Evolutionary conservation across 1,140 invertebrate genomes (phyloP), one percentile per base, ranked within the genome.

Genomic region (Leptonema lineaticorne): DNA sequence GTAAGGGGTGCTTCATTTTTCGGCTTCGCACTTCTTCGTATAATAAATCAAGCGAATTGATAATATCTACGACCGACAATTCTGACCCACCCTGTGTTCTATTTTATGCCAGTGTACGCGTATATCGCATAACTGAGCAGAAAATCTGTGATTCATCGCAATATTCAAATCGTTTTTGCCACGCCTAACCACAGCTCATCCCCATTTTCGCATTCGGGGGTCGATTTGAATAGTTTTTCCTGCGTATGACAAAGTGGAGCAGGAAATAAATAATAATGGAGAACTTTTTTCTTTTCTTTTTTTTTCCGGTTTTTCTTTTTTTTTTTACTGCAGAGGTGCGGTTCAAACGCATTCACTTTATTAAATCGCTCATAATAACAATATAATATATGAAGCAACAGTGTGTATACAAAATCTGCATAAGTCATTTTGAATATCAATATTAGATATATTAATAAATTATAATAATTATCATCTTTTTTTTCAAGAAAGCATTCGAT

Each of bases 21-120:
- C 53, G 53, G 14, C 53, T 57, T 57, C 24, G 53, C 53, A 57
- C 53, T 57, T 57, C 26, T 8, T 26, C 18, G 18, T 30, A 22
- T 26, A 57, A 57, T 57, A 57, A 57, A 57, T 57, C 53, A 57
- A 27, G 24, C 24, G 53, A 57, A 57, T 57, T 57, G 53, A 57
- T 57, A 57, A 57, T 28, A 57, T 57, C 53, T 28, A 9, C 28
- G 7, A 28, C 14, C 26, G 24, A 57, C 28, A 14, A 5, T 57
- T 30, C 53, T 30, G 24, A n/a, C 18, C 28, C 20, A 22, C 48
- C 9, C 22, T 53, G 9, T 11, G n/a, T 53, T 53, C 22, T 53
- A 18, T 20, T 53, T 16, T 53, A 22, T 26, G n/a, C 37, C 37
- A 41, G 11, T 16, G 9, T 16, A 41, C 37, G 11, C 37, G 2